Base-by-base conservation (phyloP, 2,888 invertebrate species). In the Agrochola litura region DNA sequence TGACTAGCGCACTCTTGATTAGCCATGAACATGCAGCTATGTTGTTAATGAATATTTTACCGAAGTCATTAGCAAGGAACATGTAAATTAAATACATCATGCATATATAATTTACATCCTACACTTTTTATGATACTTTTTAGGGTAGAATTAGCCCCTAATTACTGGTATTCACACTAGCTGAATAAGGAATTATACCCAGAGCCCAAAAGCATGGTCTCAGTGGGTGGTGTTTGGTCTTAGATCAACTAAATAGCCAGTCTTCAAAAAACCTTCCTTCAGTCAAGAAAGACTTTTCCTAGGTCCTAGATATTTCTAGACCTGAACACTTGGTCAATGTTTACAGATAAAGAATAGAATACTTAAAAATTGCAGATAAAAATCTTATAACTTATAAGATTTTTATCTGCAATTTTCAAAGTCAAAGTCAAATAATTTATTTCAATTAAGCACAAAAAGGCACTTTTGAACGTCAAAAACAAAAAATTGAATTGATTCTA, bases 1-100 rank as follows among this genome's bases (percentile, higher is more conserved):
- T 73, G 68, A 73, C 46, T 69, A 22, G 4, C 19, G 64, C 64
- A 58, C 41, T 70, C 63, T 52, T 81, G 46, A 85, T 71, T 73
- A 76, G 2, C 43, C 1, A 16, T 64, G 52, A 56, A 60, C 81
- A 84, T 84, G 73, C 76, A 84, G 84, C n/a, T 10, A n/a, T 37
- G 1, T 70, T 49, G 63, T 71, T 81, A 73, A 76, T 81, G 43
- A 56, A n/a, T 71, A 49, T 58, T 71, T 73, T 73, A 58, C 58
- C n/a, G 12, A 22, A 65, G 46, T 70, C 46, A 72, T 75, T 76
- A 80, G 19, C 2, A 0, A 6, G 61, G 52, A 46, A 74, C 60
- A 71, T 52, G 56, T 58, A 54, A 63, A 52, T 61, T 49, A 63
- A 66, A 70, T 64, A 64, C n/a, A 67, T n/a, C n/a, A 77, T 67